These are phyloP conservation scores for Salminus brasiliensis DNA, from an alignment of 2,113 vertebrate species.

Conservation along the genomic window DNA sequence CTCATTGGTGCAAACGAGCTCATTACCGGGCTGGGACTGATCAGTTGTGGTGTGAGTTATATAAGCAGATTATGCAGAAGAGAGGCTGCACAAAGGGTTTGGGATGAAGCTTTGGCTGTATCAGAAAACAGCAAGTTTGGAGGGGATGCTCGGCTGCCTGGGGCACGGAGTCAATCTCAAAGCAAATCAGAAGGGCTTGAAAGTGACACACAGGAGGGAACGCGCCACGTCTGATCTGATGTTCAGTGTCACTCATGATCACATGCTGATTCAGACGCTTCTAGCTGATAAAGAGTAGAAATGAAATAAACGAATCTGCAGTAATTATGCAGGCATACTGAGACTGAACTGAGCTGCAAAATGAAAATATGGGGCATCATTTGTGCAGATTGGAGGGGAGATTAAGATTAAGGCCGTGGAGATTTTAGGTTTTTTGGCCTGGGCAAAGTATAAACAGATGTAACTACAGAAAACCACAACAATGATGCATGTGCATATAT, in stretches of 20 bases:
- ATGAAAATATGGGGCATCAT: constrained; percentile 28
- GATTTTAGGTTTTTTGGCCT: background rate
- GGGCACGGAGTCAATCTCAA: background rate
- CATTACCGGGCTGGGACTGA: constrained; percentile 11
- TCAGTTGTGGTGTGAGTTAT: constrained; percentile 12
- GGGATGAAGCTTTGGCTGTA: background rate
- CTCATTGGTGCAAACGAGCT: background rate
- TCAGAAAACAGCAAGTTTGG: background rate
- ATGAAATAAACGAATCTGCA: background rate
- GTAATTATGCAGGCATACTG: background rate
- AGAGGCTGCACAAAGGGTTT: background rate
- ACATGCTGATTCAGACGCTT: background rate
- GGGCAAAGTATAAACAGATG: background rate
- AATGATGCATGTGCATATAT: too few relatives aligned
- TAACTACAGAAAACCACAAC: background rate
- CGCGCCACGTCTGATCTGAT: background rate
- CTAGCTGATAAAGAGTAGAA: background rate
- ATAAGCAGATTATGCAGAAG: constrained; percentile 16
- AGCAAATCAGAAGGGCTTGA: background rate
- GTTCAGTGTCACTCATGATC: background rate
- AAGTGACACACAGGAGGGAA: background rate
- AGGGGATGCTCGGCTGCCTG: background rate
- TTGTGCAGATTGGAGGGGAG: background rate
- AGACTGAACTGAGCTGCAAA: constrained; percentile 4
- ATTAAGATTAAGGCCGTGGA: constrained; percentile 10